phyloP scores from a whole-genome alignment of 2,113 vertebrate species.

The Todiramphus chloris region DNA sequence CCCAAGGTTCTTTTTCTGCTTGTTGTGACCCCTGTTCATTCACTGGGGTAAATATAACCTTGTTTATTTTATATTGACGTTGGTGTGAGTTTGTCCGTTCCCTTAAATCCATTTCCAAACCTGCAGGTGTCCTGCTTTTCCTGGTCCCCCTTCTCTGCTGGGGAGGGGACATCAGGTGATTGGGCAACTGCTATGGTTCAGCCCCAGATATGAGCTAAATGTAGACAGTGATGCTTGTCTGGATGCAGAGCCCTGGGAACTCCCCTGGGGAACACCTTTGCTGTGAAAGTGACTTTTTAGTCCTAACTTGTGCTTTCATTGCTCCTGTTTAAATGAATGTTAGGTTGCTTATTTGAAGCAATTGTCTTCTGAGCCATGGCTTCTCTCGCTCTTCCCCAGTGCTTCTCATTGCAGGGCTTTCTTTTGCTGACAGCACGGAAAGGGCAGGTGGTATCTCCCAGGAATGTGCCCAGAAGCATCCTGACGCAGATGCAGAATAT shows the following conservation, averaged over 20 bases:
- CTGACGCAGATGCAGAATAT: neutral
- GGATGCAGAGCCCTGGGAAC: neutral
- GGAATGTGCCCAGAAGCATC: neutral
- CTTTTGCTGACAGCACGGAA: neutral
- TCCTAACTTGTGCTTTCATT: neutral
- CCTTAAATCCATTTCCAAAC: neutral
- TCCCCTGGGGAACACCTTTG: neutral
- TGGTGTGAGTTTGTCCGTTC: neutral
- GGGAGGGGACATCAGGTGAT: too few relatives aligned
- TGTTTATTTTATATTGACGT: neutral
- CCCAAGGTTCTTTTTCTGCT: neutral
- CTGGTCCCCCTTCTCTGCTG: too few relatives aligned
- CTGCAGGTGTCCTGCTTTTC: too few relatives aligned
- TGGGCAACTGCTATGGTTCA: too few relatives aligned
- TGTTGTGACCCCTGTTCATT: neutral
- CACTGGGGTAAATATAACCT: neutral
- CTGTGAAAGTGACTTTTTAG: neutral
- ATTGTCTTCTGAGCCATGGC: neutral
- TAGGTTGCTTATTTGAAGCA: neutral
- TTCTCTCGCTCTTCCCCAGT: neutral
- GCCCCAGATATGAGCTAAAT: too few relatives aligned
- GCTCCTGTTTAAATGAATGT: neutral
- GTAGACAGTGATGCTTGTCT: neutral
- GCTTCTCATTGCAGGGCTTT: neutral
- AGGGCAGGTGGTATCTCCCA: neutral